Conservation (phyloP, 2,888 invertebrate genomes). For the Netelia melanura region DNA sequence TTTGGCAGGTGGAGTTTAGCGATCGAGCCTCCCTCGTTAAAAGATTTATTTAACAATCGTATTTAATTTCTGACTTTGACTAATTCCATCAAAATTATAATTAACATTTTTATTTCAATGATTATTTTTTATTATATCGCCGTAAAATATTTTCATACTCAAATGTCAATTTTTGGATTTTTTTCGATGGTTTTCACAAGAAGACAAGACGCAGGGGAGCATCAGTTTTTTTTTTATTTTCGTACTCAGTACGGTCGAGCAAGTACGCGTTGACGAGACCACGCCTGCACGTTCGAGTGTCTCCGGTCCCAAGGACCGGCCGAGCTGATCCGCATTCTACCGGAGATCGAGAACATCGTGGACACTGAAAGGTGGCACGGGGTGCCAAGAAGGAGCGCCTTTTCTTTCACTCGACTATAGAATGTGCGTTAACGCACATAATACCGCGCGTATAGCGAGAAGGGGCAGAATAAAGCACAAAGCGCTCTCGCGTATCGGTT, state of each 20-base stretch:
- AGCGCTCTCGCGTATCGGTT: slow-evolving; percentile 22
- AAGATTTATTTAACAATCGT: too few relatives aligned
- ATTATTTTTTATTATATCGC: too few relatives aligned
- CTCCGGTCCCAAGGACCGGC: slow-evolving; percentile 4
- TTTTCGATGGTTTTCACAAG: background rate
- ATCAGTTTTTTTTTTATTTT: slow-evolving; percentile 30
- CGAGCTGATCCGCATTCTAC: slow-evolving; percentile 22
- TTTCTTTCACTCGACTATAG: slow-evolving; percentile 48
- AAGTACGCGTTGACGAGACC: slow-evolving; percentile 39
- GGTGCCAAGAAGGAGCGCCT: slow-evolving; percentile 53
- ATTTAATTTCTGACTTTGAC: too few relatives aligned
- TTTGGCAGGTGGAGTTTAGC: too few relatives aligned
- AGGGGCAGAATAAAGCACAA: slow-evolving; percentile 38
- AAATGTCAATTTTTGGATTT: background rate
- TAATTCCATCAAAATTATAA: too few relatives aligned
- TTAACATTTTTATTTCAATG: too few relatives aligned
- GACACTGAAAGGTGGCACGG: slow-evolving; percentile 35
- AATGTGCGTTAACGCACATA: slow-evolving; percentile 12
- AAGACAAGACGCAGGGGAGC: slow-evolving; percentile 1
- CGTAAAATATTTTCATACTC: too few relatives aligned
- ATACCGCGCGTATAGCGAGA: background rate
- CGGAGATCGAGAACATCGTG: slow-evolving; percentile 7
- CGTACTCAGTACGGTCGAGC: slow-evolving; percentile 16
- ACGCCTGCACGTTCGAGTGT: slow-evolving; percentile 31
- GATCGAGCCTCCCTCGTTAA: too few relatives aligned